These are phyloP conservation scores for Linepithema humile DNA, from an alignment of 1,140 invertebrate genomes.

Conservation along the genomic window DNA sequence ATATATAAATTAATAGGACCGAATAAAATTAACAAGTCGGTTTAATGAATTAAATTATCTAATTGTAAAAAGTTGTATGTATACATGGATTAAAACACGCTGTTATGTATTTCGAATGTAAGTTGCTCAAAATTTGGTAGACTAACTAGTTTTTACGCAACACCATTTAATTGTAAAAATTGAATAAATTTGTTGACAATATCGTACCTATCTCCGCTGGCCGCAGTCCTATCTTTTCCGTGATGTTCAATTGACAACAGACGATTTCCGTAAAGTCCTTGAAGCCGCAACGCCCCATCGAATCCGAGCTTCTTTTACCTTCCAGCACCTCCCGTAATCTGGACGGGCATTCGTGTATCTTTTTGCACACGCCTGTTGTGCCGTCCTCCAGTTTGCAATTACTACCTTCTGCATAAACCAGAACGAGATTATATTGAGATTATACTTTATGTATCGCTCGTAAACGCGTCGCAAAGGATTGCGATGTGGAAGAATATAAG, in stretches of 20 bases:
- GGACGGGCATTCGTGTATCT: constrained; percentile 73
- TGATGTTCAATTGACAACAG: constrained; percentile 73
- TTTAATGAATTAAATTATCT: neutral
- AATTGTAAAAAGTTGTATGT: too few species aligned
- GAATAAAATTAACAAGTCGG: neutral
- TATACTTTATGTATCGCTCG: neutral
- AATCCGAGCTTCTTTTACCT: constrained; percentile 64
- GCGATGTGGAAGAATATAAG: neutral
- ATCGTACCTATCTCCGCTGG: constrained; percentile 55
- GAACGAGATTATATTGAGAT: neutral
- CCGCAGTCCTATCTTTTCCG: neutral
- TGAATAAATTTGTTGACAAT: too few species aligned
- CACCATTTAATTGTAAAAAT: too few species aligned
- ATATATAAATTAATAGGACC: neutral
- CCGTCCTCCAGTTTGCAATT: constrained; percentile 70
- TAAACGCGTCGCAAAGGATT: neutral
- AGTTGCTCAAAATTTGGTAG: too few species aligned
- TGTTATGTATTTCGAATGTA: too few species aligned
- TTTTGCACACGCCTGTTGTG: constrained; percentile 73
- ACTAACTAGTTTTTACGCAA: too few species aligned
- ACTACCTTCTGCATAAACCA: constrained; percentile 72
- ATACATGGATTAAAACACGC: too few species aligned
- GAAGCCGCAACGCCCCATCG: constrained; percentile 76
- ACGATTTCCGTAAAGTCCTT: constrained; percentile 74
- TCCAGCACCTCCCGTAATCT: constrained; percentile 69